phyloP scores from a whole-genome alignment of 2,797 vertebrate species.

The Monodelphis domestica region DNA sequence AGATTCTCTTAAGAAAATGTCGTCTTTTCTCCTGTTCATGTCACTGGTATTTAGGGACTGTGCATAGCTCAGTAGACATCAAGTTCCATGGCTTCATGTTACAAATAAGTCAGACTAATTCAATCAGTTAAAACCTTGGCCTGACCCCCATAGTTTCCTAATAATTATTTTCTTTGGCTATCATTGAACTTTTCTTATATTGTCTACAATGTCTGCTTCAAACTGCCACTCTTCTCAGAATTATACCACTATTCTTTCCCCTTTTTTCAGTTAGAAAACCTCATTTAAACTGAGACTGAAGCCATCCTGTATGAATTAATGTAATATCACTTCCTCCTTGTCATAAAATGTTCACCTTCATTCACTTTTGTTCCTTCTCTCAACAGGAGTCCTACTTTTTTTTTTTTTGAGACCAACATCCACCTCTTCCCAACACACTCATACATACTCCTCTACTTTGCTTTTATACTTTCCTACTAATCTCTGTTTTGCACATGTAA shows the following conservation, averaged over 20 bases:
- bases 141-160: neutral
- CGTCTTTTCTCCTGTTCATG: no score
- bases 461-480: neutral
- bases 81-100: no score
- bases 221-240: no score
- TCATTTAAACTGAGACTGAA: neutral
- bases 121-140: no score
- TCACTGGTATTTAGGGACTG: no score
- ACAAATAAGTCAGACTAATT: no score
- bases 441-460: neutral
- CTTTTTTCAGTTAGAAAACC: neutral
- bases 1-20: neutral
- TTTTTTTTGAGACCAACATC: neutral
- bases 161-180: neutral
- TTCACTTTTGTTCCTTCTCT: neutral
- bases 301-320: neutral
- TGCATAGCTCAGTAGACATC: no score
- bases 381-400: neutral
- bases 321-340: no score
- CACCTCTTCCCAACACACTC: neutral
- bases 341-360: neutral
- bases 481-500: neutral
- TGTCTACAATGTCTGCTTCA: neutral
- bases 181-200: neutral
- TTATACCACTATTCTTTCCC: neutral